A percentile compares a stretch with the other conserved stretches of the same genome.
Evolutionary conservation across 2,888 invertebrate species (phyloP).

Genomic region (Orthonevra nobilis): DNA sequence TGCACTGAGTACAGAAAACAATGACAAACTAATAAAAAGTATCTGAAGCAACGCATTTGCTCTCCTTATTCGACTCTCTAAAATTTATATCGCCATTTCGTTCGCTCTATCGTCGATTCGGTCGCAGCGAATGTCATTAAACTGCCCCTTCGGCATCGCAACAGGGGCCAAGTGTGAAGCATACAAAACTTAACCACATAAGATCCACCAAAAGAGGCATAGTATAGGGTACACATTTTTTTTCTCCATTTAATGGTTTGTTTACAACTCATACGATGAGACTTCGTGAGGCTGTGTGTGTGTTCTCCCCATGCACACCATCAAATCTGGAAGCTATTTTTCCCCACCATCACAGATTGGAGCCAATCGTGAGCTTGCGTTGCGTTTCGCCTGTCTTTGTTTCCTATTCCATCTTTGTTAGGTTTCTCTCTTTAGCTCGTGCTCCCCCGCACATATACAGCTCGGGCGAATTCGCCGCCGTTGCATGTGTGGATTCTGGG

Average conservation of each 20-base stretch:
- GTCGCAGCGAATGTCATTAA: conserved; percentile 16
- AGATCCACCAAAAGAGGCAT: conserved; percentile 55
- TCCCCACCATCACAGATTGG: conserved; percentile 41
- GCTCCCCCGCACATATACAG: conserved; percentile 28
- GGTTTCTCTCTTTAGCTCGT: conserved; percentile 43
- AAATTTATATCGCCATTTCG: conserved; percentile 31
- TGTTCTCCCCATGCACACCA: conserved; percentile 1
- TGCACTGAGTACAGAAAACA: conserved; percentile 24
- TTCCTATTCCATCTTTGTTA: conserved; percentile 29
- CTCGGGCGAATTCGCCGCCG: conserved; percentile 63
- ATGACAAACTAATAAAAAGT: too few relatives aligned
- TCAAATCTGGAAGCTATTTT: conserved; percentile 53
- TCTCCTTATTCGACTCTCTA: conserved; percentile 53
- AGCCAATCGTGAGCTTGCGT: conserved; percentile 53
- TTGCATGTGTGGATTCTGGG: conserved; percentile 18
- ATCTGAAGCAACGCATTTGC: conserved; percentile 21
- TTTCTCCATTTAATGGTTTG: conserved; percentile 61
- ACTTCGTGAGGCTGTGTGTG: not conserved
- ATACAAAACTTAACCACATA: conserved; percentile 16
- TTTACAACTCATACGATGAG: conserved; percentile 59
- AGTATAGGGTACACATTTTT: conserved; percentile 19
- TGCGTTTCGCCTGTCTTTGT: conserved; percentile 38
- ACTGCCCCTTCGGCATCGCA: conserved; percentile 10
- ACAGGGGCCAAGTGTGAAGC: not conserved
- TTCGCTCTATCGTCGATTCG: too few relatives aligned